Percentiles rank a stretch among this genome's conserved stretches.
phyloP scores from a whole-genome alignment of 2,797 vertebrate genomes.

The Antennarius maculatus region DNA sequence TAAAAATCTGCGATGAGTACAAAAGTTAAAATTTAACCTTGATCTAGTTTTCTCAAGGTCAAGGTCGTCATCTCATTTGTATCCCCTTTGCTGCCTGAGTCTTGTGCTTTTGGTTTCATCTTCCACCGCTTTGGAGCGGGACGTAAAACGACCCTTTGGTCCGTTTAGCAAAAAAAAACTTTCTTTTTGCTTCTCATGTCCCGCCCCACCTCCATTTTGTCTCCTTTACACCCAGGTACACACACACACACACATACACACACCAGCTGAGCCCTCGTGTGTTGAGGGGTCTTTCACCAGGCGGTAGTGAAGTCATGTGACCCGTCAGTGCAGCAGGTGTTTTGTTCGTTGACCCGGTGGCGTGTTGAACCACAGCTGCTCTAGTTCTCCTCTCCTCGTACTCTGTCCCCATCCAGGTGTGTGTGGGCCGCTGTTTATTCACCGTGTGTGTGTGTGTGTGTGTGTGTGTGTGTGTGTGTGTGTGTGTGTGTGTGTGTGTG shows the following conservation, averaged over 20 bases:
- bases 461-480: too few relatives aligned
- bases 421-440: conserved; percentile 69
- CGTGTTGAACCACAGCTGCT: conserved; percentile 48
- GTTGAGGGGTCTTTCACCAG: conserved; percentile 75
- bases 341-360: conserved; percentile 72
- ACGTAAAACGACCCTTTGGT: conserved; percentile 67
- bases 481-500: conserved; percentile 48
- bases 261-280: conserved; percentile 71
- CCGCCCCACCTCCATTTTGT: conserved; percentile 35
- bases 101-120: too few relatives aligned
- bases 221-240: conserved; percentile 39
- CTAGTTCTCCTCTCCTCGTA: conserved; percentile 34
- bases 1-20: too few relatives aligned
- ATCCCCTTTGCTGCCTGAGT: too few relatives aligned
- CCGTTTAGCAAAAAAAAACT: conserved; percentile 63
- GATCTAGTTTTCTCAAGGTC: too few relatives aligned
- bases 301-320: conserved; percentile 69
- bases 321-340: conserved; percentile 78
- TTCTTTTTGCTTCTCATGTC: conserved; percentile 42
- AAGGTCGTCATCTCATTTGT: too few relatives aligned
- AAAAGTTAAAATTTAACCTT: too few relatives aligned
- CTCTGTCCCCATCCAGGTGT: conserved; percentile 68
- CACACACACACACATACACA: conserved; percentile 30
- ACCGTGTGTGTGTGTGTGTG: conserved; percentile 39
- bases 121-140: too few relatives aligned